Percentiles rank a stretch among this genome's conserved stretches.
These are phyloP conservation scores for Hydropsyche betteni DNA, from an alignment of 2,888 invertebrate genomes.

Conservation along the genomic window DNA sequence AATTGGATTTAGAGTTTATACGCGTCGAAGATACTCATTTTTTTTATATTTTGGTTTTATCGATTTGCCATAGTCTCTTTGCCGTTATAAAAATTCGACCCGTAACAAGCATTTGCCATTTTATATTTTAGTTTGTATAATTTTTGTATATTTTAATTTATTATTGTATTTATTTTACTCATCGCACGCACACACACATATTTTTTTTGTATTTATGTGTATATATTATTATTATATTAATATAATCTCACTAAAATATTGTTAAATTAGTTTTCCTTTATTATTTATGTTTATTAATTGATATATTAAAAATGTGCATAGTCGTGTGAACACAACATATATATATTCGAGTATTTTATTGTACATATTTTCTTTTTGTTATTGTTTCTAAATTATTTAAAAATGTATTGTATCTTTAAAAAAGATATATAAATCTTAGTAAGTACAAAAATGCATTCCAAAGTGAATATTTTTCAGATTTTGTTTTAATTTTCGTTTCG, in stretches of 20 bases:
- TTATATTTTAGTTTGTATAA: slow-evolving; percentile 1
- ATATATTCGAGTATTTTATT: too few species aligned
- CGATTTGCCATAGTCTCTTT: not conserved
- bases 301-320: too few species aligned
- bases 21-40: slow-evolving; percentile 11
- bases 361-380: too few species aligned
- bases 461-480: slow-evolving; percentile 13
- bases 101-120: slow-evolving; percentile 11
- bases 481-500: not conserved
- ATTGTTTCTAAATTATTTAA: too few species aligned
- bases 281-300: not conserved
- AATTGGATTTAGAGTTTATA: not conserved
- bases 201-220: not conserved
- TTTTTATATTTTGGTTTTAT: not conserved
- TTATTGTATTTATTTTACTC: not conserved
- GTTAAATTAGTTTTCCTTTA: not conserved
- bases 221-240: not conserved
- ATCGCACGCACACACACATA: not conserved
- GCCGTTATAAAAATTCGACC: not conserved
- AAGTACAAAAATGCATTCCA: slow-evolving; percentile 31
- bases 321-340: too few species aligned
- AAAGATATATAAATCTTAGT: not conserved
- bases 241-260: not conserved
- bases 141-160: slow-evolving; percentile 2
- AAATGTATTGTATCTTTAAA: too few species aligned